A percentile compares a stretch with the other conserved stretches of the same genome.
Conservation (phyloP, 2,888 invertebrate genomes). For the Melanchra persicariae region DNA sequence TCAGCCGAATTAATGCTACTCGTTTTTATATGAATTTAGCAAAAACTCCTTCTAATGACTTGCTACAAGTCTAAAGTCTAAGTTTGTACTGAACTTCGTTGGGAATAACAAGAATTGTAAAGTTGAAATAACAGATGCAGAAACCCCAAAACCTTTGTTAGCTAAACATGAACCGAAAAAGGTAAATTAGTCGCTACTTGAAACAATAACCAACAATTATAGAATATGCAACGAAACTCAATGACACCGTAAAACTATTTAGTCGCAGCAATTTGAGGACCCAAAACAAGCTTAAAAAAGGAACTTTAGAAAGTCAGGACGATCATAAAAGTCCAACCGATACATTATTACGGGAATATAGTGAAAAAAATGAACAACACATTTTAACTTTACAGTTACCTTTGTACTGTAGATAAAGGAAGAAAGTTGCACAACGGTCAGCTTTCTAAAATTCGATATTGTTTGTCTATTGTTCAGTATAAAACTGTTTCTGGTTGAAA, state of each 20-base stretch:
- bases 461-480: slow-evolving; percentile 76
- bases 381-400: slow-evolving; percentile 83
- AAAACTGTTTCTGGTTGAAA: slow-evolving; percentile 72
- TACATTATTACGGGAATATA: slow-evolving; percentile 73
- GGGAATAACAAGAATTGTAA: background rate
- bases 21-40: background rate
- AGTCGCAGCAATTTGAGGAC: slow-evolving; percentile 62
- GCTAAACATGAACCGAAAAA: slow-evolving; percentile 31
- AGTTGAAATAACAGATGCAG: slow-evolving; percentile 15
- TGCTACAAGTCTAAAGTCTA: background rate
- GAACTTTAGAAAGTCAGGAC: slow-evolving; percentile 72
- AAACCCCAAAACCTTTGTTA: slow-evolving; percentile 16
- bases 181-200: slow-evolving; percentile 53
- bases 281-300: slow-evolving; percentile 75
- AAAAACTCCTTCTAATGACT: background rate
- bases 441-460: slow-evolving; percentile 88
- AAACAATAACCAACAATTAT: slow-evolving; percentile 58
- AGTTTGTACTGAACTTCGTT: background rate
- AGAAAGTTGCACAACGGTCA: slow-evolving; percentile 89
- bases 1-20: background rate
- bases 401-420: slow-evolving; percentile 86
- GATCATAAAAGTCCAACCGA: slow-evolving; percentile 69
- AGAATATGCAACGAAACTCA: slow-evolving; percentile 60
- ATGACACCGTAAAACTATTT: slow-evolving; percentile 64
- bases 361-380: slow-evolving; percentile 77